Percentiles rank a stretch among this genome's conserved stretches.
Conservation (phyloP, 1,140 invertebrate species). For the Drusus annulatus region DNA sequence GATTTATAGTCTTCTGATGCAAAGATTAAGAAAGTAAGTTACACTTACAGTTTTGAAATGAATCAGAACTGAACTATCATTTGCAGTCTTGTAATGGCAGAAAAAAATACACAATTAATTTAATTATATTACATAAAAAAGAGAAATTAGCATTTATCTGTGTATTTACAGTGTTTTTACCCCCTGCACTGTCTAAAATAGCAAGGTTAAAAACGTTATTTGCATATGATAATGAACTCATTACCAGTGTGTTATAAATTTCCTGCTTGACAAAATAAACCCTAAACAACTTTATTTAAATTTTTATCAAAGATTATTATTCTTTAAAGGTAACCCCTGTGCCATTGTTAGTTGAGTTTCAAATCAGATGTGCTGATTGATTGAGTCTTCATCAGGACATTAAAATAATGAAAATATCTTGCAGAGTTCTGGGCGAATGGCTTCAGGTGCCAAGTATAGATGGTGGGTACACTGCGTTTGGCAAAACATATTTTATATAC, state of each 20-base stretch:
- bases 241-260: background rate
- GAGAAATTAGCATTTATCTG: too few species aligned
- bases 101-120: too few species aligned
- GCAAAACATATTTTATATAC: constrained; percentile 45
- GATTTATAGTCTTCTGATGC: too few species aligned
- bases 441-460: constrained; percentile 76
- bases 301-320: constrained; percentile 1
- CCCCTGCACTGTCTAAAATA: too few species aligned
- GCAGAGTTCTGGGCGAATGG: constrained; percentile 76
- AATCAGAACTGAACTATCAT: too few species aligned
- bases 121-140: too few species aligned
- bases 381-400: background rate
- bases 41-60: too few species aligned
- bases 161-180: too few species aligned
- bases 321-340: constrained; percentile 30
- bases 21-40: too few species aligned
- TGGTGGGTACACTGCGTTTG: constrained; percentile 62
- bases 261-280: constrained; percentile 4
- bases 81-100: too few species aligned
- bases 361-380: constrained; percentile 16
- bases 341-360: background rate
- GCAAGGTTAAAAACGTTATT: too few species aligned
- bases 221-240: too few species aligned
- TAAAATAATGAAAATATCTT: constrained; percentile 75
- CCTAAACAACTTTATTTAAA: constrained; percentile 2